Conservation (phyloP, 2,888 invertebrate species). For the Diarsia rubi region DNA sequence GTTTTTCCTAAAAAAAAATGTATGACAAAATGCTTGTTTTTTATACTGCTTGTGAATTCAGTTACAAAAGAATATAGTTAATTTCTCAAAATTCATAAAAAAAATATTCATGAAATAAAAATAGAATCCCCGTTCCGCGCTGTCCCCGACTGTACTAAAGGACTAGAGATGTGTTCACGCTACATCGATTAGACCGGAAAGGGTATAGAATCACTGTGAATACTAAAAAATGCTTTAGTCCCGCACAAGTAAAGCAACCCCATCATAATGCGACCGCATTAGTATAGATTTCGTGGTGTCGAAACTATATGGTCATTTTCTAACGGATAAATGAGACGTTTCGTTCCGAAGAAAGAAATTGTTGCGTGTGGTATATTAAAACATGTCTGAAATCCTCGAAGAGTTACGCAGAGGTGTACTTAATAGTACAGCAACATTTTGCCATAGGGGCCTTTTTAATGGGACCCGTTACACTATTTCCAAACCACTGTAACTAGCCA, state of each 20-base stretch:
- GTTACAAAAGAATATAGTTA: not conserved
- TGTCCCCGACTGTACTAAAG: slow-evolving; percentile 65
- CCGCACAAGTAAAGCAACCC: slow-evolving; percentile 68
- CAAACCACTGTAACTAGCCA: too few relatives aligned
- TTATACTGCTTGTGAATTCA: not conserved
- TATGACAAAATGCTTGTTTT: not conserved
- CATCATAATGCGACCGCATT: slow-evolving; percentile 52
- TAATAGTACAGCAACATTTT: too few relatives aligned
- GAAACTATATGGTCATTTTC: slow-evolving; percentile 57
- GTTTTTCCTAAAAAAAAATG: not conserved
- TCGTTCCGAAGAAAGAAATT: slow-evolving; percentile 40
- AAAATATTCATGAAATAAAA: not conserved
- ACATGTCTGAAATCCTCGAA: too few relatives aligned
- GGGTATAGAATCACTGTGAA: slow-evolving; percentile 64
- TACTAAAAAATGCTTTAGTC: slow-evolving; percentile 72
- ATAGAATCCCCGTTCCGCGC: not conserved
- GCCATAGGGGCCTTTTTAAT: too few relatives aligned
- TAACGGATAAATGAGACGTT: slow-evolving; percentile 50
- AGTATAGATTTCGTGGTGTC: slow-evolving; percentile 52
- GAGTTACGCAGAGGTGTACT: too few relatives aligned
- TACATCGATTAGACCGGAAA: slow-evolving; percentile 80
- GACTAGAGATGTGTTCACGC: slow-evolving; percentile 77
- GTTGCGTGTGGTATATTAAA: slow-evolving; percentile 16
- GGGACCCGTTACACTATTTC: too few relatives aligned
- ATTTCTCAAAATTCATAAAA: not conserved